Evolutionary conservation across 2,888 invertebrate species (phyloP).

Genomic region (Cephus spinipes): DNA sequence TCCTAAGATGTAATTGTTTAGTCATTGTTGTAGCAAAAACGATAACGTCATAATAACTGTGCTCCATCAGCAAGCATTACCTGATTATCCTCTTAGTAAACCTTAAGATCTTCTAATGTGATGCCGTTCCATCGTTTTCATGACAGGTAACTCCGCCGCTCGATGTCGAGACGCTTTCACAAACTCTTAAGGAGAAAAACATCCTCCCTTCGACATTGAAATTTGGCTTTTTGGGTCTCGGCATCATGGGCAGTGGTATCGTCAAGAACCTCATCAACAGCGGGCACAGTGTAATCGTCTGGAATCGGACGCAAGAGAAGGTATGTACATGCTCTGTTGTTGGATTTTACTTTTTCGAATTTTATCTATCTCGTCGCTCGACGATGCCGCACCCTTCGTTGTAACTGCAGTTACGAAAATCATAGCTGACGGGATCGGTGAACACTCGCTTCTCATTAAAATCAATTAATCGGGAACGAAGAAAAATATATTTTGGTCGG

Average conservation of each 20-base stretch:
- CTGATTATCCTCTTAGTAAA: not conserved
- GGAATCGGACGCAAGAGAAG: constrained; percentile 94
- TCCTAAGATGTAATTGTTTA: no score
- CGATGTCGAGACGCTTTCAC: constrained; percentile 81
- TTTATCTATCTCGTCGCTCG: not conserved
- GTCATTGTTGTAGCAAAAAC: no score
- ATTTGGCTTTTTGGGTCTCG: constrained; percentile 95
- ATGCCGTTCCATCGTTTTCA: not conserved
- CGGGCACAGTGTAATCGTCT: constrained; percentile 92
- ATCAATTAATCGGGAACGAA: not conserved
- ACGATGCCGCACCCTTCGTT: not conserved
- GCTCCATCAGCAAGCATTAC: not conserved
- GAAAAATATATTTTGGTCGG: not conserved
- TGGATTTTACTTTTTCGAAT: not conserved
- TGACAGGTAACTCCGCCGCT: constrained; percentile 78
- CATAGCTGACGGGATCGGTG: no score
- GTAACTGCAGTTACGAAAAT: not conserved
- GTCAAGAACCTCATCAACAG: constrained; percentile 95
- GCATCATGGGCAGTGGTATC: constrained; percentile 95
- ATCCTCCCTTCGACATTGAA: constrained; percentile 87
- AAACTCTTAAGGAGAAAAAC: constrained; percentile 84
- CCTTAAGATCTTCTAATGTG: not conserved
- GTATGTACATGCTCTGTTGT: constrained; percentile 70
- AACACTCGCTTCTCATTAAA: not conserved
- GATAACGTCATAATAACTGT: not conserved